These are phyloP conservation scores for Alcedo quadribrachys DNA, from an alignment of 2,797 vertebrate genomes.

Conservation along the genomic window DNA sequence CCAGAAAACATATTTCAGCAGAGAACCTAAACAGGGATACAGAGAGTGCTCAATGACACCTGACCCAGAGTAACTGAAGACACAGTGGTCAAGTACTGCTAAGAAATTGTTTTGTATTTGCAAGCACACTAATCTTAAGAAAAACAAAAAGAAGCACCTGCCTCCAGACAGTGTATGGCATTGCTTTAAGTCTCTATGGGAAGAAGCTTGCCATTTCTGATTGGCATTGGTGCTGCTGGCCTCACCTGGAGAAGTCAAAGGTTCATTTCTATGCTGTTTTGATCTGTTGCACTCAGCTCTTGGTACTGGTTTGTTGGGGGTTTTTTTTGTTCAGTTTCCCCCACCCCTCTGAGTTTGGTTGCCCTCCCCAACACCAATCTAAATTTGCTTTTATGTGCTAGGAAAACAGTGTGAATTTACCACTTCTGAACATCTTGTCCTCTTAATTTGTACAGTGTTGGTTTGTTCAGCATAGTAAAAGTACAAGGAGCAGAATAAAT, in stretches of 20 bases:
- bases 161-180: accelerated
- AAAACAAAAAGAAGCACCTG: neutral
- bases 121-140: neutral
- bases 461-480: constrained; percentile 31
- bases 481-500: constrained; percentile 40
- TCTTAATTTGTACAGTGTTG: constrained; percentile 40
- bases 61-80: neutral
- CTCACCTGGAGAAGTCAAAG: neutral
- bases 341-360: neutral
- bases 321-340: neutral
- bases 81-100: neutral
- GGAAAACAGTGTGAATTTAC: constrained; percentile 54
- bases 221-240: neutral
- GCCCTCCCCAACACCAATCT: constrained; percentile 18
- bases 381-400: constrained; percentile 58
- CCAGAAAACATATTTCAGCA: neutral
- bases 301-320: neutral
- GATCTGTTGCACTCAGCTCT: neutral
- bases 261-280: constrained; percentile 2
- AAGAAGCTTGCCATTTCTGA: neutral
- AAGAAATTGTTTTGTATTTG: neutral
- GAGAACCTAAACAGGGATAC: neutral
- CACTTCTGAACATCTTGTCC: constrained; percentile 70
- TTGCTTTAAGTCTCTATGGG: neutral
- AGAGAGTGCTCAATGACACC: neutral